Conservation (phyloP, 2,113 vertebrate genomes). For the Tinamus guttatus region DNA sequence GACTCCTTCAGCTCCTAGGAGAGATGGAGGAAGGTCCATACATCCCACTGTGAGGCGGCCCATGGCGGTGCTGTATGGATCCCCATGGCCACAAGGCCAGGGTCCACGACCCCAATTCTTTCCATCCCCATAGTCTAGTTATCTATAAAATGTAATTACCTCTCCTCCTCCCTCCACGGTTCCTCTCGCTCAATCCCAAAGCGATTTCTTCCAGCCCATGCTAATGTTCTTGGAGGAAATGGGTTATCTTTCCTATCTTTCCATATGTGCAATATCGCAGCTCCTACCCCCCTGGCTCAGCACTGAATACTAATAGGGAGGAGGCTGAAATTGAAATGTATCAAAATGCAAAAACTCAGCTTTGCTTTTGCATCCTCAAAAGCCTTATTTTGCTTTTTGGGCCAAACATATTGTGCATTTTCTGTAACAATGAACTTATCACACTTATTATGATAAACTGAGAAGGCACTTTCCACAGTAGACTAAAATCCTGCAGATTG, state of each 20-base stretch:
- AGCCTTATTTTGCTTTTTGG: conserved; percentile 47
- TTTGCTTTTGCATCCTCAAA: conserved; percentile 40
- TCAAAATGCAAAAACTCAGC: conserved; percentile 42
- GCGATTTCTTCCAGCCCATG: background rate
- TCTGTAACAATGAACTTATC: conserved; percentile 63
- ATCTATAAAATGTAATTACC: background rate
- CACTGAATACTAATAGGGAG: conserved; percentile 40
- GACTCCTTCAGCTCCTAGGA: background rate
- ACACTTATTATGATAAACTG: conserved; percentile 44
- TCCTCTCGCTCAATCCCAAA: background rate
- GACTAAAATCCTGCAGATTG: conserved; percentile 29
- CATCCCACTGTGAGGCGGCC: background rate
- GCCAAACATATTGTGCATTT: conserved; percentile 56
- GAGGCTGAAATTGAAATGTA: conserved; percentile 33
- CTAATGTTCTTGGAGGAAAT: conserved; percentile 24
- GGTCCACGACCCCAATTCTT: rapidly evolving
- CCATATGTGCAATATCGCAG: conserved; percentile 30
- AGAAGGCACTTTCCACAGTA: conserved; percentile 34
- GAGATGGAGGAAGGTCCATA: background rate
- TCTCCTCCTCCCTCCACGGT: background rate
- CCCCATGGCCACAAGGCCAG: background rate
- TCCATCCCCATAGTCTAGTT: rapidly evolving
- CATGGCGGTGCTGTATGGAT: background rate
- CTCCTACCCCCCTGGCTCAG: conserved; percentile 26
- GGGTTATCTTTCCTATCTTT: conserved; percentile 35